Conservation (phyloP, 1,140 invertebrate species). For the Cydia fagiglandana region DNA sequence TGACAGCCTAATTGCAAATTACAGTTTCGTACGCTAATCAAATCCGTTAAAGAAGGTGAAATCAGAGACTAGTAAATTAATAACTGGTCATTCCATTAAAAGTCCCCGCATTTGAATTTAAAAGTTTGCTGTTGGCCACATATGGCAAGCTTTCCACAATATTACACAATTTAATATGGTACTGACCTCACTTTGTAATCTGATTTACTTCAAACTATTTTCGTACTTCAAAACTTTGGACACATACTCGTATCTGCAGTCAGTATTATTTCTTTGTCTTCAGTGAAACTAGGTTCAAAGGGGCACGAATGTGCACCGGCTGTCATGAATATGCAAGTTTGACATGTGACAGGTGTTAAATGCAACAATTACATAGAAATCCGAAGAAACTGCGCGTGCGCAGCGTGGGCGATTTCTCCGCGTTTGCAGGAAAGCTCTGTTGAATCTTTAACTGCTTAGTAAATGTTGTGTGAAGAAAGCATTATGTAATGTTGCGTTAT, state of each 20-base stretch:
- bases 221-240: not conserved
- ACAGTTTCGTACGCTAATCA: not conserved
- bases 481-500: not conserved
- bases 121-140: too few relatives aligned
- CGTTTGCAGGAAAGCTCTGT: slow-evolving; percentile 25
- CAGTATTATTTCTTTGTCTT: not conserved
- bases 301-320: slow-evolving; percentile 1
- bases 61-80: too few relatives aligned
- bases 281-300: slow-evolving; percentile 7
- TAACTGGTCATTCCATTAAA: too few relatives aligned
- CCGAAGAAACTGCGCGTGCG: slow-evolving; percentile 14
- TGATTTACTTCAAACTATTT: not conserved
- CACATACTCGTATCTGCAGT: not conserved
- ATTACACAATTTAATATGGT: too few relatives aligned
- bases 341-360: slow-evolving; percentile 23
- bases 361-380: slow-evolving; percentile 31
- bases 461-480: slow-evolving; percentile 18
- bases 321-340: slow-evolving; percentile 23
- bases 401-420: slow-evolving; percentile 23
- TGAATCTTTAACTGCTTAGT: slow-evolving; percentile 18
- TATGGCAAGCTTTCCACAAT: too few relatives aligned
- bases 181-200: too few relatives aligned
- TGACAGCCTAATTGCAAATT: not conserved
- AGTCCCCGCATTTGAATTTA: too few relatives aligned
- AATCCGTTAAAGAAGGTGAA: not conserved